Base-by-base conservation (phyloP, 1,140 invertebrate genomes). In the Drosophila dunni region DNA sequence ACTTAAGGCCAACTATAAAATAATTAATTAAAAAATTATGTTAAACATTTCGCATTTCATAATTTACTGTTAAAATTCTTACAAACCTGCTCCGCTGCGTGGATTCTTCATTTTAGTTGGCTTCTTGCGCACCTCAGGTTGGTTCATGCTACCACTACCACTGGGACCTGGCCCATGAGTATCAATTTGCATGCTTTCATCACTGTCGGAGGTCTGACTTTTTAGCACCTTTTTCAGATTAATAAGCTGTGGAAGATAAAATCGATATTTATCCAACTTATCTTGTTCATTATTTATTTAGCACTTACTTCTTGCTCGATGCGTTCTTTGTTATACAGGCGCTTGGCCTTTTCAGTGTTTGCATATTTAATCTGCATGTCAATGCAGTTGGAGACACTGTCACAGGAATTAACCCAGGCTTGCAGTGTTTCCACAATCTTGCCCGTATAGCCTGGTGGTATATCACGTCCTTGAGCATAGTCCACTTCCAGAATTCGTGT, bases 401-500 rank as follows among this genome's bases (percentile, higher is more conserved):
- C 97, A 92, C 98, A 99, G 5, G 97, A 96, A 73, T 97, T 95
- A 91, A 97, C 98, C 97, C 97, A 98, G 73, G 96, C 96, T 68
- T 96, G 95, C n/a, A 98, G 92, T 10, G 97, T 97, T 57, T 95
- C 94, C 2, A 96, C 95, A 44, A 98, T 97, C 46, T 94, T 93
- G 29, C 95, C 94, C 7, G 97, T 94, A 91, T 98, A 96, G 20
- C 96, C 96, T 0, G 95, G 94, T 53, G 96, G 94, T 46, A 99
- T 98, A 92, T 99, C 98, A 17, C 98, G 94, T 0, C 98, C 98
- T 40, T 99, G 95, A 0, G 98, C 97, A 88, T 97, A 98, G 92
- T 99, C 98, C 1, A 99, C 96, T 93, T 99, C 98, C 40, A 99
- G 93, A 75, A 97, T 96, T 72, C 96, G 96, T 92, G 98, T 98